Evolutionary conservation across 2,113 vertebrate species (phyloP).

Genomic region (Circaetus cinerascens): DNA sequence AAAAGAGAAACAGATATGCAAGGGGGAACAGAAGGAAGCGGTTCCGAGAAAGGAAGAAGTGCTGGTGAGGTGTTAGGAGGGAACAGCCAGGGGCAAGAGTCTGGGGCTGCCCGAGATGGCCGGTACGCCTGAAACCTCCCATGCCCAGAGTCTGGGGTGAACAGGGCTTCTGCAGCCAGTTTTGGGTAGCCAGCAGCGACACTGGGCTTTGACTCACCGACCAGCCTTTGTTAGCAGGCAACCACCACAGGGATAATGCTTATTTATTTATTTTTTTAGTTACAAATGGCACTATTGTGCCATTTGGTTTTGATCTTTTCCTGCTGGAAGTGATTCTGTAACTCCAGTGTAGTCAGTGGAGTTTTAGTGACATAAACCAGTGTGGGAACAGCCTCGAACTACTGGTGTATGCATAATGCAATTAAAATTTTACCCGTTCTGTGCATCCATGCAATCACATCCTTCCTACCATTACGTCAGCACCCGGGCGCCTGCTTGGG

Average conservation of each 20-base stretch:
- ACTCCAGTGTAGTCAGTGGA: not conserved
- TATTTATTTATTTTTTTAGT: not conserved
- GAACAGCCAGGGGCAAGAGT: not conserved
- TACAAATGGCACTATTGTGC: not conserved
- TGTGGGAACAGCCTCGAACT: not conserved
- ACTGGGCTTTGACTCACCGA: not conserved
- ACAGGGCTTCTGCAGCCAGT: not conserved
- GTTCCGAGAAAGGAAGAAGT: not conserved
- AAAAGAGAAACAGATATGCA: not conserved
- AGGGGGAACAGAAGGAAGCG: not conserved
- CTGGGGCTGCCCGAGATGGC: not conserved
- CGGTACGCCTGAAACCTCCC: not conserved
- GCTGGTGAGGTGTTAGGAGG: not conserved
- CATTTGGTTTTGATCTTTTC: not conserved
- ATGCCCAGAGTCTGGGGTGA: fast-evolving
- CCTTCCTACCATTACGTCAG: not conserved
- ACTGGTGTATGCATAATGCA: not conserved
- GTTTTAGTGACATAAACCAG: not conserved
- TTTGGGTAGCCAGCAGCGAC: not conserved
- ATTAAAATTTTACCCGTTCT: not conserved
- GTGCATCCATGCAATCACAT: not conserved
- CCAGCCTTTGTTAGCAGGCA: not conserved
- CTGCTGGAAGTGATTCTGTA: not conserved
- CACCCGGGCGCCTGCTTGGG: not conserved
- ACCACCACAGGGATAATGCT: not conserved